These are phyloP conservation scores for Montipora capitata DNA, from an alignment of 92 coral and sea anemone genomes.

Conservation along the genomic window DNA sequence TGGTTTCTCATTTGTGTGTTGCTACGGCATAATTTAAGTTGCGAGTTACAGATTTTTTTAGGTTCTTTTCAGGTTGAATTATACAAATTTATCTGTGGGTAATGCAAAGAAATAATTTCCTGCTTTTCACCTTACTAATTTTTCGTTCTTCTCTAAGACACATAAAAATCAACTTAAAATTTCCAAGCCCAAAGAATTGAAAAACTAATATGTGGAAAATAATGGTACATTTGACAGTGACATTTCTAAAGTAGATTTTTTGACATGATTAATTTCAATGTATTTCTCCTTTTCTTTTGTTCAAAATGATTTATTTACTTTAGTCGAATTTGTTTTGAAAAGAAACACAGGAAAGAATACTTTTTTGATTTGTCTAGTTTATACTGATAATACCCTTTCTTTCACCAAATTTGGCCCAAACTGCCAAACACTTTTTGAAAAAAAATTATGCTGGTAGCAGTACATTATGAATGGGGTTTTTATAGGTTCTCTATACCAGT, in stretches of 20 bases:
- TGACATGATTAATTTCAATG: not conserved
- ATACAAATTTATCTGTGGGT: not conserved
- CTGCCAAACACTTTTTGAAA: too few relatives aligned
- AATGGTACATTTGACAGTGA: too few relatives aligned
- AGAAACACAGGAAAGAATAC: not conserved
- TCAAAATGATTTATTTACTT: not conserved
- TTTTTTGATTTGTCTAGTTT: not conserved
- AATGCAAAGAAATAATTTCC: not conserved
- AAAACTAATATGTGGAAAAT: too few relatives aligned
- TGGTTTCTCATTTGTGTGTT: not conserved
- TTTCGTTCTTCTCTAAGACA: not conserved
- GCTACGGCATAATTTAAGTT: not conserved
- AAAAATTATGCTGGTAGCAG: constrained; percentile 22
- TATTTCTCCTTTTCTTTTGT: constrained; percentile 6
- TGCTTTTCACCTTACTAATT: not conserved
- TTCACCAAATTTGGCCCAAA: not conserved
- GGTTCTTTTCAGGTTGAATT: not conserved
- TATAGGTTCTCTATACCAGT: too few relatives aligned
- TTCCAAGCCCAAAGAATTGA: not conserved
- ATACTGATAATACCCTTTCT: not conserved
- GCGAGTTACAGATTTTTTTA: not conserved
- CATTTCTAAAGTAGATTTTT: not conserved
- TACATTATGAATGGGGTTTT: not conserved
- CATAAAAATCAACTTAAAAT: too few relatives aligned
- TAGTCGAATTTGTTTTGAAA: not conserved